These are phyloP conservation scores for Cotesia chilonis DNA, from an alignment of 1,140 invertebrate species.

Conservation along the genomic window DNA sequence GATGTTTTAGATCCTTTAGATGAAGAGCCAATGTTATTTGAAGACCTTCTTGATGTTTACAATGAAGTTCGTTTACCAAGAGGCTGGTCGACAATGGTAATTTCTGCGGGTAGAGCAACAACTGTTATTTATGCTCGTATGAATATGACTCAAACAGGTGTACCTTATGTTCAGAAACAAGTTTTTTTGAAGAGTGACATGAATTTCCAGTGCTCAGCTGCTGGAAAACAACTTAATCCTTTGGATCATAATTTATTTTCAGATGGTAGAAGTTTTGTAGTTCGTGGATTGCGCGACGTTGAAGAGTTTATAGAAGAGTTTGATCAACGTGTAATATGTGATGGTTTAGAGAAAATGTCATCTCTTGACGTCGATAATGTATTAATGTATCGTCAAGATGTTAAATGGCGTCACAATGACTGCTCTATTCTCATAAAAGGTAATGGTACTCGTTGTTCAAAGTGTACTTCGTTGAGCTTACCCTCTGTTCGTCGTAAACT, in stretches of 20 bases:
- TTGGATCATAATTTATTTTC: slow-evolving; percentile 51
- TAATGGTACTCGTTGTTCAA: slow-evolving; percentile 48
- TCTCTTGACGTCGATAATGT: slow-evolving; percentile 42
- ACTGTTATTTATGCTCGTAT: slow-evolving; percentile 56
- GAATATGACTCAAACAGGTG: slow-evolving; percentile 49
- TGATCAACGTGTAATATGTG: slow-evolving; percentile 53
- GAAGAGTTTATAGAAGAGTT: slow-evolving; percentile 60
- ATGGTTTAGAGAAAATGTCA: slow-evolving; percentile 48
- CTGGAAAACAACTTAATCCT: slow-evolving; percentile 53
- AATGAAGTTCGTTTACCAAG: slow-evolving; percentile 55
- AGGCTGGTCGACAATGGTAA: slow-evolving; percentile 56
- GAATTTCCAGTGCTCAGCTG: slow-evolving; percentile 52
- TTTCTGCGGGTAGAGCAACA: slow-evolving; percentile 53
- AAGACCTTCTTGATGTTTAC: slow-evolving; percentile 59
- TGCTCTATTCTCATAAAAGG: slow-evolving; percentile 56
- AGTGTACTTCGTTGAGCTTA: slow-evolving; percentile 49
- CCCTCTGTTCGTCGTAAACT: slow-evolving; percentile 20
- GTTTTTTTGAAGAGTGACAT: slow-evolving; percentile 59
- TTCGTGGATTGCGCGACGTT: slow-evolving; percentile 51
- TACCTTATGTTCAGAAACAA: slow-evolving; percentile 58
- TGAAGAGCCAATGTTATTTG: slow-evolving; percentile 51
- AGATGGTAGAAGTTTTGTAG: slow-evolving; percentile 45
- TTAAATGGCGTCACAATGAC: slow-evolving; percentile 55
- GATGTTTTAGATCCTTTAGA: slow-evolving; percentile 31
- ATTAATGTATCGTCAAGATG: slow-evolving; percentile 50